Evolutionary conservation across 2,113 vertebrate genomes (phyloP).

Genomic region (Neopipo cinnamomea): DNA sequence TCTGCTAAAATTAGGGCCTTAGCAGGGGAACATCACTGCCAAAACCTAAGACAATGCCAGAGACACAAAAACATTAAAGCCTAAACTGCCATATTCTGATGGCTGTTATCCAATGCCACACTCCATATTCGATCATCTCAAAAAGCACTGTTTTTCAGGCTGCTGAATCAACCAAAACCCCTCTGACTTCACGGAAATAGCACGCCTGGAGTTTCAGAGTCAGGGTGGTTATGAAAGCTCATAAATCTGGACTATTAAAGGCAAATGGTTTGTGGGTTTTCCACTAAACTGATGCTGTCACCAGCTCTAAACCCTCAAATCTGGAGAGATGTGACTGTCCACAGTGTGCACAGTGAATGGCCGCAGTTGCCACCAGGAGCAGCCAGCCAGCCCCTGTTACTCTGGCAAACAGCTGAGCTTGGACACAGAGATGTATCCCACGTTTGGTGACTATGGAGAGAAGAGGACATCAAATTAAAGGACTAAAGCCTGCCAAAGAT

Average conservation of each 20-base stretch:
- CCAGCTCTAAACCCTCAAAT: not conserved
- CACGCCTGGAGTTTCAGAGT: not conserved
- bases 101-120: not conserved
- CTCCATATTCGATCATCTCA: not conserved
- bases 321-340: not conserved
- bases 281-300: not conserved
- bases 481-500: not conserved
- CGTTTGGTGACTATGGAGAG: not conserved
- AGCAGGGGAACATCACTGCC: not conserved
- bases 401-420: not conserved
- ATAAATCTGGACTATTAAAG: not conserved
- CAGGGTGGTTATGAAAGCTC: not conserved
- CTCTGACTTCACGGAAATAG: accelerated
- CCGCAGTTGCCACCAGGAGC: not conserved
- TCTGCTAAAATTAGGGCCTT: not conserved
- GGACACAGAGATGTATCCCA: not conserved
- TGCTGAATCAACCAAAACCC: not conserved
- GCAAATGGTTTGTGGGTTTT: not conserved
- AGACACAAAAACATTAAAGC: not conserved
- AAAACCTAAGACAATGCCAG: not conserved
- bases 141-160: not conserved
- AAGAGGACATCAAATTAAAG: not conserved
- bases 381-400: not conserved
- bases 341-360: not conserved
- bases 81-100: not conserved